Evolutionary conservation across 23 tunicate genomes (phyloP), one percentile per base, ranked within the genome.

Genomic region (Trididemnum miniatum): DNA sequence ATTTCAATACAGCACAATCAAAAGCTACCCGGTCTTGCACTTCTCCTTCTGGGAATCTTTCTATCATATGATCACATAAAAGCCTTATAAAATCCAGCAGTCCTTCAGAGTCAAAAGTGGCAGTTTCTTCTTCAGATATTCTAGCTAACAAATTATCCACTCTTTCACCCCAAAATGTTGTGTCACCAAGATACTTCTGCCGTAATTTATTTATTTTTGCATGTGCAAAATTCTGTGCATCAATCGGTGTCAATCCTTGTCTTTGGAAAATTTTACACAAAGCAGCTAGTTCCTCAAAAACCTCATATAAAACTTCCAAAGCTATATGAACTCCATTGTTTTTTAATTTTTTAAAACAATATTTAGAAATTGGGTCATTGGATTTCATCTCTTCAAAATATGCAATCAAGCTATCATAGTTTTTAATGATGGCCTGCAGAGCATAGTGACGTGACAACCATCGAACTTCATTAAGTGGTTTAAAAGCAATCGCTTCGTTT

Each of bases 351-450:
- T 62, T 62, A 24, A 62, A 62, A 62, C 67, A 62, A 62, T 62
- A 62, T 62, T 62, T 62, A 62, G 67, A 62, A 62, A 62, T 62
- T 62, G 67, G 67, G 23, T 62, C 67, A 62, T 62, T 62, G n/a
- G 67, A 62, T 62, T 62, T 62, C 67, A 62, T 62, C 67, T 62
- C 67, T 62, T 62, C 67, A 62, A 62, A 62, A 62, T 62, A 62
- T 62, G 67, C 67, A 62, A 62, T 62, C 67, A 62, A 62, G 67
- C 67, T 62, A 62, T 62, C 67, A 62, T 62, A 62, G 67, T 62
- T 62, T 62, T 62, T 62, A 62, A n/a, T 62, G n/a, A 62, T 62
- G 67, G 67, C 67, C 67, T 62, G 67, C 67, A 62, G 67, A 62
- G 67, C 67, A 62, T 12, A 62, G 67, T 62, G 67, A 62, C 67